Evolutionary conservation across 2,888 invertebrate species (phyloP).

Genomic region (Nemotelus pantherinus): DNA sequence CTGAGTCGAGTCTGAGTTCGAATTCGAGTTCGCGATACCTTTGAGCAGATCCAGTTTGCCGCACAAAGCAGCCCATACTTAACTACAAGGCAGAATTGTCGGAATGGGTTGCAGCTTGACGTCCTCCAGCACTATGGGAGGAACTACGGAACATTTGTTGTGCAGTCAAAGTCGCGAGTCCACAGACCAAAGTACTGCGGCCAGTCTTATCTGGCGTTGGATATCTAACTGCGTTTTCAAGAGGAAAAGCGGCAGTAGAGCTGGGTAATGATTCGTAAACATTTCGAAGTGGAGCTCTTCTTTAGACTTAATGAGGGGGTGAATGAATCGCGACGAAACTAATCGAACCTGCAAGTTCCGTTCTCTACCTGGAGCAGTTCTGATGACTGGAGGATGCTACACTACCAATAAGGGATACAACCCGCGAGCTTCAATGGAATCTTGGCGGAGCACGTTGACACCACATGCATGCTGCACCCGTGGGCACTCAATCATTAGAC

Average conservation of each 20-base stretch:
- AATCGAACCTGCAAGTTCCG: not conserved
- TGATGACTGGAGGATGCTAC: not conserved
- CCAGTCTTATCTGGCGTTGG: constrained; percentile 15
- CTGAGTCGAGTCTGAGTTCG: not conserved
- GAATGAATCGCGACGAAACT: not conserved
- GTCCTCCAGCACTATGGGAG: not conserved
- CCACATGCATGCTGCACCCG: not conserved
- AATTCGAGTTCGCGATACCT: constrained; percentile 36
- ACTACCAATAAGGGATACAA: constrained; percentile 5
- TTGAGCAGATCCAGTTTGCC: constrained; percentile 5
- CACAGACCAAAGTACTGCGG: not conserved
- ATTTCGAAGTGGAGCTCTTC: not conserved
- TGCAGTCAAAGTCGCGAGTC: not conserved
- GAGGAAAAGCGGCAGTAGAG: not conserved
- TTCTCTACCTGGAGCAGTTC: not conserved
- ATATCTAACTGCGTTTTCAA: not conserved
- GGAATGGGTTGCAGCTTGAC: not conserved
- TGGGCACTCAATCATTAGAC: not conserved
- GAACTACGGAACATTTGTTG: constrained; percentile 23
- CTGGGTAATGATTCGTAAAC: not conserved
- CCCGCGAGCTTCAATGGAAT: no score
- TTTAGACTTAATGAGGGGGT: not conserved
- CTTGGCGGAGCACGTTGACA: not conserved
- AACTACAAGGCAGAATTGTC: constrained; percentile 1
- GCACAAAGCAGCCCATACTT: not conserved